Conservation (phyloP, 2,888 invertebrate genomes). For the Lithosia quadra region DNA sequence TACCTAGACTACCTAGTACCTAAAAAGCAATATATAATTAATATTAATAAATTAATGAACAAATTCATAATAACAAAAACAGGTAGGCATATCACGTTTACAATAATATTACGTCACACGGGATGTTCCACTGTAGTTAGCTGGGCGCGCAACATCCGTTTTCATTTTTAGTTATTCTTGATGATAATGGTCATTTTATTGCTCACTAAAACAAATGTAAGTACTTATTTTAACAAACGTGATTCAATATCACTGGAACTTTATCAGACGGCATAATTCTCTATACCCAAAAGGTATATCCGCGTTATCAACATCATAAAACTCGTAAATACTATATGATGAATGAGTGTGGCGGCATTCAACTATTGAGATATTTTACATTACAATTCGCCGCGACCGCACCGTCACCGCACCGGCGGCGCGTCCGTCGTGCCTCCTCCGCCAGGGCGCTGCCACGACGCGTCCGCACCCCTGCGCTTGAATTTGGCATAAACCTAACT, state of each 20-base stretch:
- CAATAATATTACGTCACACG: slow-evolving; percentile 35
- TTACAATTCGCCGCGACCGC: slow-evolving; percentile 5
- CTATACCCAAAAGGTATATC: slow-evolving; percentile 7
- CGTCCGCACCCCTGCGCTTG: background rate
- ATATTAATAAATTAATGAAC: background rate
- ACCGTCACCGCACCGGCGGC: too few species aligned
- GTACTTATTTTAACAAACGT: slow-evolving; percentile 17
- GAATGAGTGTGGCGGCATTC: slow-evolving; percentile 6
- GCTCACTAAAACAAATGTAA: background rate
- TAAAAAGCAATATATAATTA: background rate
- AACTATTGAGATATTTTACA: slow-evolving; percentile 3
- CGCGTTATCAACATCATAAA: slow-evolving; percentile 15
- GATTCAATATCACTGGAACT: slow-evolving; percentile 40
- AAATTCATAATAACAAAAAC: background rate
- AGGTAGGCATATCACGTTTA: background rate
- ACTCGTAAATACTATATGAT: slow-evolving; percentile 13
- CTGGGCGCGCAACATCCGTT: slow-evolving; percentile 38
- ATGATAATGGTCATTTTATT: slow-evolving; percentile 34
- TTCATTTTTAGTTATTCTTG: slow-evolving; percentile 28
- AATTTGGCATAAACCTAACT: background rate
- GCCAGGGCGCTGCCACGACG: too few species aligned
- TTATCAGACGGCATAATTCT: slow-evolving; percentile 33
- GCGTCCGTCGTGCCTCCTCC: too few species aligned
- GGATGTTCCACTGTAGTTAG: slow-evolving; percentile 42
- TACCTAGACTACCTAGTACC: background rate